phyloP scores from a whole-genome alignment of 2,888 invertebrate genomes.

The Gari tellinella region DNA sequence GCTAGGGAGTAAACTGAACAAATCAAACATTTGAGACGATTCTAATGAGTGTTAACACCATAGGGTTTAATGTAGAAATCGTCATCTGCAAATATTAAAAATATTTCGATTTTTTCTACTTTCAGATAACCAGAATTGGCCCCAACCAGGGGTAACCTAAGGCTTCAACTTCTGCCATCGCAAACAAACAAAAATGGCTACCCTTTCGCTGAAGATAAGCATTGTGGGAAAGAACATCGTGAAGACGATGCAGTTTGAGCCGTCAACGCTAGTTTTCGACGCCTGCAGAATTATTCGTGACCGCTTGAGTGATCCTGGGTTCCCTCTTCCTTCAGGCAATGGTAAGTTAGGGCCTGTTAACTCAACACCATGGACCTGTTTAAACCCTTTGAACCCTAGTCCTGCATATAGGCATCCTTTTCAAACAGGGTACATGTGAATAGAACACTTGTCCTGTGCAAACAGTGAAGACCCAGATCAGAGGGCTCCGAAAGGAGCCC shows the following conservation, averaged over 20 bases:
- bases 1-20: no score
- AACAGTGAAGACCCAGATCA: background rate
- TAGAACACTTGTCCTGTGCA: no score
- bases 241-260: slow-evolving; percentile 99
- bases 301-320: slow-evolving; percentile 93
- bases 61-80: no score
- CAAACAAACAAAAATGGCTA: slow-evolving; percentile 81
- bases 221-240: slow-evolving; percentile 87
- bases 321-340: slow-evolving; percentile 87
- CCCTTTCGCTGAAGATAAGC: slow-evolving; percentile 86
- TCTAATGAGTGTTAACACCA: no score
- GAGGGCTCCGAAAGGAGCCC: no score
- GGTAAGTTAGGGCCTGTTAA: no score
- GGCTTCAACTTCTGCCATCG: slow-evolving; percentile 12
- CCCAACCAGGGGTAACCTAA: slow-evolving; percentile 62
- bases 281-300: slow-evolving; percentile 97
- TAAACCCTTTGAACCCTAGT: no score
- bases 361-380: no score
- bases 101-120: slow-evolving; percentile 1
- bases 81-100: no score
- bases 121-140: slow-evolving; percentile 19
- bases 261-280: slow-evolving; percentile 97
- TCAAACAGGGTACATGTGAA: no score
- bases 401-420: no score
- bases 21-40: no score